These are phyloP conservation scores for Trematomus bernacchii DNA, from an alignment of 2,797 vertebrate species.

Conservation along the genomic window DNA sequence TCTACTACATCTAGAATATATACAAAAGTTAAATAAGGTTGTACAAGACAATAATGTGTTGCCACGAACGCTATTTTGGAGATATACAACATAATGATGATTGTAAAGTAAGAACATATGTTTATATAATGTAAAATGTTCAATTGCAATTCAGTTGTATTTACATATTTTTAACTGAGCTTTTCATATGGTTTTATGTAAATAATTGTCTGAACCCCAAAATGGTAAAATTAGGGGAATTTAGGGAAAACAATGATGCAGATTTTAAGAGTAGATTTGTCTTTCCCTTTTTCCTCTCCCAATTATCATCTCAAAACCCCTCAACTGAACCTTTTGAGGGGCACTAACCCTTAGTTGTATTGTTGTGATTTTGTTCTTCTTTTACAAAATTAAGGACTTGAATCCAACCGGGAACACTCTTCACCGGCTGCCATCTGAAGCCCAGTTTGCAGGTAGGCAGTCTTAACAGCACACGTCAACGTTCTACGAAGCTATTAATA, in stretches of 20 bases:
- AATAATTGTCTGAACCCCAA: neutral
- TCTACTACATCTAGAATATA: neutral
- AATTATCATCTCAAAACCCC: neutral
- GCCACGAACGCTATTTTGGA: too few species aligned
- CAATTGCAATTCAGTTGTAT: neutral
- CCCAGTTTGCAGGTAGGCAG: neutral
- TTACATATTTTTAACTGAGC: too few species aligned
- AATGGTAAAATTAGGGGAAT: neutral
- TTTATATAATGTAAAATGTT: neutral
- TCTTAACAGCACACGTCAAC: neutral
- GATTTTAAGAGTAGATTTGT: neutral
- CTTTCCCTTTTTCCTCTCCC: neutral
- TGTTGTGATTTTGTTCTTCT: neutral
- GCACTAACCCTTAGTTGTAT: neutral
- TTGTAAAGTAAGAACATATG: too few species aligned
- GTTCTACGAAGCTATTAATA: neutral
- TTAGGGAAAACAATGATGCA: neutral
- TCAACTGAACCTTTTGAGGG: neutral
- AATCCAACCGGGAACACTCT: neutral
- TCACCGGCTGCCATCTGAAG: neutral
- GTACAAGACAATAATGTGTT: neutral
- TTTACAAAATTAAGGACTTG: neutral
- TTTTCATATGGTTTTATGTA: neutral
- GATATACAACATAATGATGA: too few species aligned
- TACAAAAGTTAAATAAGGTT: too few species aligned